Conservation (phyloP, 2,888 invertebrate genomes). For the Meliscaeva auricollis region DNA sequence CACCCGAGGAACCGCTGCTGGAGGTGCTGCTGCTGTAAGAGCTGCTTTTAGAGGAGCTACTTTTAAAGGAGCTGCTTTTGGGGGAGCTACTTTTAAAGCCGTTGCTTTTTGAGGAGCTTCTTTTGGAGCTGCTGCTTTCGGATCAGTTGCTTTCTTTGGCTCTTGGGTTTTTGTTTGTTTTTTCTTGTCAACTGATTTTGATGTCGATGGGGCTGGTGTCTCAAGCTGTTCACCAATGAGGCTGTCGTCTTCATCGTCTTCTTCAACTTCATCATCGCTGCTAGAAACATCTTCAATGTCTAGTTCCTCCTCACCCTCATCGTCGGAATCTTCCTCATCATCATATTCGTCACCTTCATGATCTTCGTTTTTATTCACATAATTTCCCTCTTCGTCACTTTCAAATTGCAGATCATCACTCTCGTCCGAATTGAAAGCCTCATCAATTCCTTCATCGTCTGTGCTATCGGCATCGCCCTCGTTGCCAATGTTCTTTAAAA, state of each 20-base stretch:
- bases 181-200: slow-evolving; percentile 1
- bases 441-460: slow-evolving; percentile 82
- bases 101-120: background rate
- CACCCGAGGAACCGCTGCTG: slow-evolving; percentile 49
- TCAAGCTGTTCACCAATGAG: slow-evolving; percentile 39
- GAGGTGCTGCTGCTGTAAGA: background rate
- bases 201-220: slow-evolving; percentile 62
- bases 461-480: slow-evolving; percentile 84
- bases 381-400: slow-evolving; percentile 86
- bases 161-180: background rate
- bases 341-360: slow-evolving; percentile 78
- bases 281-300: slow-evolving; percentile 81
- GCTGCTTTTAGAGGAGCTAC: background rate
- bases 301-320: slow-evolving; percentile 80
- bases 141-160: slow-evolving; percentile 1
- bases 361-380: slow-evolving; percentile 81
- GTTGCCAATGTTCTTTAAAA: slow-evolving; percentile 80
- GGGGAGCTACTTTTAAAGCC: background rate
- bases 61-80: background rate
- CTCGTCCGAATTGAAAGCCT: slow-evolving; percentile 81
- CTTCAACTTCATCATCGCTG: slow-evolving; percentile 81
- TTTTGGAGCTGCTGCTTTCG: background rate
- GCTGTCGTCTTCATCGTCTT: slow-evolving; percentile 74
- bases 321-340: slow-evolving; percentile 78
- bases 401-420: slow-evolving; percentile 85